Base-by-base conservation (phyloP, 2,888 invertebrate genomes). In the Osmoderma eremita region DNA sequence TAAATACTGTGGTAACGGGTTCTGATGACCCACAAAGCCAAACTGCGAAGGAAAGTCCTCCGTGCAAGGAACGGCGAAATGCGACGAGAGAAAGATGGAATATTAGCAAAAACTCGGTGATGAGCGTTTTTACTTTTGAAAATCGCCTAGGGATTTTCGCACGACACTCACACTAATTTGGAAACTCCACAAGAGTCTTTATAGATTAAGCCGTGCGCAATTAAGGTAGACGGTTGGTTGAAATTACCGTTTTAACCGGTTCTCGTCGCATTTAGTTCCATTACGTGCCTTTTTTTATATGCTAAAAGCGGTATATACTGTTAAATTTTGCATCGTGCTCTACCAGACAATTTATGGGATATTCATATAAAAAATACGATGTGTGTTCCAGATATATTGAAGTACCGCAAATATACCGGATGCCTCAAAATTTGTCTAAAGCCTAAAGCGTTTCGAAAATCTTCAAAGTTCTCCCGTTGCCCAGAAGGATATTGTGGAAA, bases 1-100 rank as follows among this genome's bases (percentile, higher is more conserved):
- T 68, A 68, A 68, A 68, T 65, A 61, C 65, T 61, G 38, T 38
- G 30, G 67, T 68, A 68, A 68, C 68, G 68, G 68, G 51, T 62
- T 61, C 53, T 36, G 38, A 36, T 61, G 68, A 68, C 68, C 68
- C 61, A 68, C 68, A 68, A 65, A 68, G 22, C 51, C 64, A 61
- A 45, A 54, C 54, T 20, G 49, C 45, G 17, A 41, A 41, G 51
- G 62, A 67, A 36, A 30, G 51, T 49, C 49, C 48, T 50, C 53
- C 38, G 53, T 53, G 38, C 39, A 62, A 13, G 15, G 49, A 49
- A 49, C 8, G 38, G 17, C n/a, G 62, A 24, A 3, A 30, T 50
- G 17, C 24, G 24, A 50, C 38, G 41, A 20, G 38, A 58, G 36
- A 18, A 15, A 61, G 58, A 61, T 15, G 3, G 58, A 17, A 45